phyloP scores from a whole-genome alignment of 2,113 vertebrate species.

The Cairina moschata region DNA sequence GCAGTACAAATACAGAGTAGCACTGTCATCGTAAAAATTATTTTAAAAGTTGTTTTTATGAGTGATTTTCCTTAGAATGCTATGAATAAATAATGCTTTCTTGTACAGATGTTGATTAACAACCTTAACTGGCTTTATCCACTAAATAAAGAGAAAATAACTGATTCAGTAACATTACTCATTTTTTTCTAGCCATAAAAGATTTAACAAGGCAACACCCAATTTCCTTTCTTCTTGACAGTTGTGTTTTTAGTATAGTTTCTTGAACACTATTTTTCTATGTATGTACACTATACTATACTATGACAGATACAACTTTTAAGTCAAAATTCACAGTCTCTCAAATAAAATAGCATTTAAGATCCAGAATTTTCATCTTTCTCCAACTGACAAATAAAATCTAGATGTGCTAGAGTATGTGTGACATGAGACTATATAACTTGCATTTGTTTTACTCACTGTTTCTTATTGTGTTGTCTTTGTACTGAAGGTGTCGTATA shows the following conservation, averaged over 20 bases:
- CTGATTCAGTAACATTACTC: not conserved
- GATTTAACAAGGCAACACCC: not conserved
- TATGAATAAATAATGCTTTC: not conserved
- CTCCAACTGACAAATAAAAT: not conserved
- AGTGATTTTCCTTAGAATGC: not conserved
- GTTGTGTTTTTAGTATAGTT: not conserved
- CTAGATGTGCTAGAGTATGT: not conserved
- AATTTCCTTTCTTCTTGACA: not conserved
- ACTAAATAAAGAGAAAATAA: not conserved
- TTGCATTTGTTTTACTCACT: not conserved
- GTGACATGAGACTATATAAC: not conserved
- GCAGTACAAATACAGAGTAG: not conserved
- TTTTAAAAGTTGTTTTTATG: not conserved
- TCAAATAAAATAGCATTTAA: not conserved
- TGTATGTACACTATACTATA: too few species aligned
- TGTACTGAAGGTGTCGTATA: constrained; percentile 78
- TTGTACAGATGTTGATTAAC: not conserved
- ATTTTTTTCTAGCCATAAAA: not conserved
- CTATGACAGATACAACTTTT: not conserved
- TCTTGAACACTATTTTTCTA: not conserved
- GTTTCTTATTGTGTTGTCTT: constrained; percentile 30
- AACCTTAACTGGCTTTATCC: not conserved
- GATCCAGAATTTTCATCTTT: not conserved
- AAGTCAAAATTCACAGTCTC: not conserved
- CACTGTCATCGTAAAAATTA: not conserved